A percentile compares a stretch with the other conserved stretches of the same genome.
phyloP scores from a whole-genome alignment of 2,888 invertebrate species.

The Drosophila anomelani region DNA sequence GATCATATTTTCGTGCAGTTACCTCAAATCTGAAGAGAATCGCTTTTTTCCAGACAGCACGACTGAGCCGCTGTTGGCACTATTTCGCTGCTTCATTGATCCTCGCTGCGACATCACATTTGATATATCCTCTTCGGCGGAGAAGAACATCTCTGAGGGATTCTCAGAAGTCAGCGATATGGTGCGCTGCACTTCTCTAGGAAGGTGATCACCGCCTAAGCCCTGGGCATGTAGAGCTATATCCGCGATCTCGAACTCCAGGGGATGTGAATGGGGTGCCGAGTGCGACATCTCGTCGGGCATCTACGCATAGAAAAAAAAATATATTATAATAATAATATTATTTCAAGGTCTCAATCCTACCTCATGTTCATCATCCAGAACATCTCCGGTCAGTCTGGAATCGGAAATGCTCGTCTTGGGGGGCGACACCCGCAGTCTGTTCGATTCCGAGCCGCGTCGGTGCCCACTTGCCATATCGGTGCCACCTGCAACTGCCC shows the following conservation, averaged over 20 bases:
- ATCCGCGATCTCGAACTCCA: conserved; percentile 84
- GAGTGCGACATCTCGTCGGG: conserved; percentile 85
- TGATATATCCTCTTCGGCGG: conserved; percentile 94
- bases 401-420: conserved; percentile 95
- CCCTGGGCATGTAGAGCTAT: conserved; percentile 74
- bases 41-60: conserved; percentile 84
- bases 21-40: conserved; percentile 85
- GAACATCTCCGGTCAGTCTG: conserved; percentile 90
- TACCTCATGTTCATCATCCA: conserved; percentile 85
- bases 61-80: conserved; percentile 74
- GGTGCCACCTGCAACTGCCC: conserved; percentile 85
- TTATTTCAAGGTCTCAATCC: conserved; percentile 54
- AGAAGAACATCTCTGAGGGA: conserved; percentile 96
- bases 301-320: conserved; percentile 62
- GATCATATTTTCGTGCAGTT: neutral
- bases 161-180: conserved; percentile 95
- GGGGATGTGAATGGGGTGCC: conserved; percentile 84
- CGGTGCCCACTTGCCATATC: conserved; percentile 86
- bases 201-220: conserved; percentile 79
- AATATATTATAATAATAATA: neutral
- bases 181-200: conserved; percentile 88
- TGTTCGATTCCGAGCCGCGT: conserved; percentile 85
- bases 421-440: conserved; percentile 86
- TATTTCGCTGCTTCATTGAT: conserved; percentile 82
- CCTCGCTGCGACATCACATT: conserved; percentile 83